Evolutionary conservation across 2,797 vertebrate genomes (phyloP).

Genomic region (Crax fasciolata): DNA sequence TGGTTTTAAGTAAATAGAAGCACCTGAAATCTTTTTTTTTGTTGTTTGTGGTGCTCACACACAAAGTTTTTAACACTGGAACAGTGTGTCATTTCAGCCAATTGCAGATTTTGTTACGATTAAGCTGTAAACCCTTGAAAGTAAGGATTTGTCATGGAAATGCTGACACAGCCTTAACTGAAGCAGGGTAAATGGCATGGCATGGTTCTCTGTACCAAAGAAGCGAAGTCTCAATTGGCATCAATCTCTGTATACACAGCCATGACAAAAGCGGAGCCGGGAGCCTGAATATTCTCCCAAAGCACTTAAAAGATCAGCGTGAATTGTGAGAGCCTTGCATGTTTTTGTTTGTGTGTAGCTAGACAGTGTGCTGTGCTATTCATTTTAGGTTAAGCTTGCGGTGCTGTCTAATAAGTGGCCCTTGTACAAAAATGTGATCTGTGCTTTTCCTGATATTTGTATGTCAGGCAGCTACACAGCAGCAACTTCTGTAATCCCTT

Average conservation of each 20-base stretch:
- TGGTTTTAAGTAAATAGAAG: slow-evolving; percentile 18
- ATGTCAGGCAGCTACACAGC: slow-evolving; percentile 87
- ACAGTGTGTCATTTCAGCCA: slow-evolving; percentile 29
- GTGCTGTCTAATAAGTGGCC: slow-evolving; percentile 80
- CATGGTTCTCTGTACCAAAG: slow-evolving; percentile 46
- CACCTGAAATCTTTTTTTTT: slow-evolving; percentile 60
- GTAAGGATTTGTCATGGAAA: slow-evolving; percentile 72
- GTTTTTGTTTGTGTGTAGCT: slow-evolving; percentile 70
- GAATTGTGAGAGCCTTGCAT: slow-evolving; percentile 46
- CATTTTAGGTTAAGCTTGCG: slow-evolving; percentile 80
- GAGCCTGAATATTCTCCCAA: slow-evolving; percentile 28
- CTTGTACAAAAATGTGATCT: slow-evolving; percentile 80
- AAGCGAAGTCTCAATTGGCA: background rate
- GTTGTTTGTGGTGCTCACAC: background rate
- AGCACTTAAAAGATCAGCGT: slow-evolving; percentile 68
- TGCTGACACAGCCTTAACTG: slow-evolving; percentile 47
- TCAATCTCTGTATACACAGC: slow-evolving; percentile 13
- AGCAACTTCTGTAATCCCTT: slow-evolving; percentile 90
- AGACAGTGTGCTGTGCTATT: slow-evolving; percentile 60
- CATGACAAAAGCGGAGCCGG: slow-evolving; percentile 41
- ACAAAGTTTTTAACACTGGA: slow-evolving; percentile 23
- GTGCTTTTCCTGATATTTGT: slow-evolving; percentile 84
- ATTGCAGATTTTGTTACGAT: background rate
- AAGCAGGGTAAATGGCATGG: slow-evolving; percentile 9
- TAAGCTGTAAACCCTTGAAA: slow-evolving; percentile 65